Evolutionary conservation across 2,797 vertebrate genomes (phyloP), one percentile per base, ranked within the genome.

Genomic region (Cossypha heuglini): DNA sequence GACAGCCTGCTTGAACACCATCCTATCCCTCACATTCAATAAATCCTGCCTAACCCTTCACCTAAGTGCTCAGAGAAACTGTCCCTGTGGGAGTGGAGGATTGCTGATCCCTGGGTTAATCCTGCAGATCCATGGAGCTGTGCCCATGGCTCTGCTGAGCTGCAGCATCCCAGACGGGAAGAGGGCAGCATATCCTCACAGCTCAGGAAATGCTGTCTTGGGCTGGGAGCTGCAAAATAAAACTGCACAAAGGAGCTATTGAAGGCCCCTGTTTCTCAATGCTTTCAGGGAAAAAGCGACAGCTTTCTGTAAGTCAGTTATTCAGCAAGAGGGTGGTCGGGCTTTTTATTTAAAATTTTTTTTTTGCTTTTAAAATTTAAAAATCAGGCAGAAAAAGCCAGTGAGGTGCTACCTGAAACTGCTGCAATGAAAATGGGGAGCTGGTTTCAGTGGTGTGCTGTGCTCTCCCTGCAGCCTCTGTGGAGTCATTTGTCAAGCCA

Each of bases 131-230:
- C 11, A 1, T 17, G 40, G 92, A 58, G 37, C 16, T 59, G 29
- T 87, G 25, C 89, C 88, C 35, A 2, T 20, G 75, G 62, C 63
- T 55, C 4, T 28, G 87, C 61, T 43, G 81, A 93, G 66, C 87
- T 83, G 76, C 86, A 61, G 82, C 51, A 9, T 92, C 89, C 54
- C 9, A 5, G 72, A 16, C 87, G 94, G 96, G 82, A 95, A 94
- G 94, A 97, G 91, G 94, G 95, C 93, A 95, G 91, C 94, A 96
- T 62, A 96, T 94, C 95, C 96, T 96, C 94, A 59, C 66, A 7
- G 87, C 72, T 95, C 73, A 78, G 90, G 90, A 95, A 94, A 88
- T 40, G 79, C 88, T 95, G 86, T 84, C 92, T 69, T 95, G 82
- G 73, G 42, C 85, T 93, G 75, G 84, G 86, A 93, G 76, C 88